phyloP scores from a whole-genome alignment of 2,113 vertebrate genomes.

The Myiagra hebetior region DNA sequence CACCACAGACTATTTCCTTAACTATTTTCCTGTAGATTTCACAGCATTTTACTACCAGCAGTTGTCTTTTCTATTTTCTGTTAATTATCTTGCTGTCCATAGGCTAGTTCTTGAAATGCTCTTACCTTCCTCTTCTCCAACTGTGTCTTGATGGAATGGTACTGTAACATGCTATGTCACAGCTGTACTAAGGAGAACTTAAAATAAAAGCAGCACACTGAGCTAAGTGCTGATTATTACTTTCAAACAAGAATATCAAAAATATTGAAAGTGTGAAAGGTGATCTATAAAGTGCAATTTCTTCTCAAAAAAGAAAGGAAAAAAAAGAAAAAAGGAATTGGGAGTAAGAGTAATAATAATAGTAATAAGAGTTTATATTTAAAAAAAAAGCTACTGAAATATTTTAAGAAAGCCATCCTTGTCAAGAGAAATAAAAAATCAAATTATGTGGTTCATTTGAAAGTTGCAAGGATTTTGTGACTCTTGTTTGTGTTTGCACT shows the following conservation, averaged over 20 bases:
- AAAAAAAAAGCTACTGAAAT: neutral
- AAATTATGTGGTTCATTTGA: neutral
- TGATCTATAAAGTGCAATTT: neutral
- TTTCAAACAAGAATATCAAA: neutral
- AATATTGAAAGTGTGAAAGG: neutral
- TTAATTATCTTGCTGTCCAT: constrained; percentile 35
- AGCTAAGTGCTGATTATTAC: neutral
- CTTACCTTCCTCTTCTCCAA: constrained; percentile 26
- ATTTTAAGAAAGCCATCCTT: neutral
- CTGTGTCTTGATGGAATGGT: constrained; percentile 36
- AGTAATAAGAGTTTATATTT: neutral
- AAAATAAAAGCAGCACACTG: constrained; percentile 16
- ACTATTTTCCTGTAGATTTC: constrained; percentile 40
- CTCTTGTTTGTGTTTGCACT: neutral
- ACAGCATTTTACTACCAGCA: constrained; percentile 39
- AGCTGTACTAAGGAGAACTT: constrained; percentile 9
- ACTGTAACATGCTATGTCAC: neutral
- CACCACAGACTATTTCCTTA: constrained; percentile 22
- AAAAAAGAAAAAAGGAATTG: neutral
- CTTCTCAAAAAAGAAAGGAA: neutral
- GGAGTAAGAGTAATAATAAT: neutral
- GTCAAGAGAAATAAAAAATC: neutral
- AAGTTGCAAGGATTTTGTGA: neutral
- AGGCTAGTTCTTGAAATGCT: constrained; percentile 34
- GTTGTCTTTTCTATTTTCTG: constrained; percentile 23